Base-by-base conservation (phyloP, 2,797 vertebrate genomes). In the Clarias laeviceps region DNA sequence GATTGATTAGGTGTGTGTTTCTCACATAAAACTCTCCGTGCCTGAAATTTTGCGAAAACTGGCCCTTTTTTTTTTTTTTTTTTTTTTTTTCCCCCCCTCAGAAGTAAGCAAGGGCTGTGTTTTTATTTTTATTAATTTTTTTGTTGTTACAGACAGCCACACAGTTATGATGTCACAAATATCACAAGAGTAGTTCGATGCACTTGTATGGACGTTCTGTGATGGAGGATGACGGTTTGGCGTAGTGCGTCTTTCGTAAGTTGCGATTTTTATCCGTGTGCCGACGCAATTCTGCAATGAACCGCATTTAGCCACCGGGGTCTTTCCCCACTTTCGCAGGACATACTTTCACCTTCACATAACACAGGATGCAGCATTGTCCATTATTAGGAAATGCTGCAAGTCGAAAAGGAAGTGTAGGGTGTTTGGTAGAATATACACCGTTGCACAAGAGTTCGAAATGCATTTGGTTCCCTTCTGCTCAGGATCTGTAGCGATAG, bases 391-490 rank as follows among this genome's bases (percentile, higher is more conserved):
- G 73, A 83, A 80, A 82, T 66, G 20, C 61, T 78, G 22, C 50
- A 65, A 9, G n/a, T 80, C 77, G 11, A 62, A 77, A 78, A 74
- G 76, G 85, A 88, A 88, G 66, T 82, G 59, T 40, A 56, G 61
- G 20, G 14, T 84, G 70, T 65, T 45, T 85, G 68, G 68, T 66
- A 37, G 82, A 86, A 61, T 70, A 40, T 34, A 72, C 74, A 45
- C 22, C 32, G 50, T 85, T 87, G 77, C 86, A 50, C 64, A 82
- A 79, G 27, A 59, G 1, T 22, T 32, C 12, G 69, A 45, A 66
- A 50, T 5, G 17, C 29, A 5, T n/a, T 78, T 1, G 22, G 37
- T 37, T 78, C 57, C 15, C 57, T 70, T 5, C 20, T 68, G 56
- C 54, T 22, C 27, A n/a, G 24, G 59, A 4, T 20, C 22, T 5